Base-by-base conservation (phyloP, 2,113 vertebrate species). In the Dipodomys spectabilis region DNA sequence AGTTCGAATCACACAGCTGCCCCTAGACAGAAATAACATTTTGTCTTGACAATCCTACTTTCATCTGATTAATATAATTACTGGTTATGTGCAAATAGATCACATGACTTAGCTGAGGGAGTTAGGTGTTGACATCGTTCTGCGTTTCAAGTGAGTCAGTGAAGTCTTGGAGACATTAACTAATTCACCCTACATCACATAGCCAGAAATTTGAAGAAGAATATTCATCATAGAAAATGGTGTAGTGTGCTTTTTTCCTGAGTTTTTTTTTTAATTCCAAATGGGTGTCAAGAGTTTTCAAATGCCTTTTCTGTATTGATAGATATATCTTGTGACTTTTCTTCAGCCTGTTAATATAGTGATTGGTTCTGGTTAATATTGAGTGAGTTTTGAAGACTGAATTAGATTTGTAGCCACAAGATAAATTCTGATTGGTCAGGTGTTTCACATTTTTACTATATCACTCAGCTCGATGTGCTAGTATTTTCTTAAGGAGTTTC, bases 401-500 rank as follows among this genome's bases (percentile, higher is more conserved):
- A 45, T 65, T 60, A 60, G 64, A 57, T 23, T 25, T 71, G 13
- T 18, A 62, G 68, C 22, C 22, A 4, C 73, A 64, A 67, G 20
- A 49, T 82, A 64, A 73, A 82, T 39, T 64, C 53, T 35, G 22
- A 18, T 78, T 79, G 72, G 45, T n/a, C 45, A 78, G 35, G 27
- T 44, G 5, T 62, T 39, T 8, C 71, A 22, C n/a, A 20, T 25
- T 83, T 77, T 67, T 35, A 44, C 39, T n/a, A 44, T n/a, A 57
- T 23, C 89, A 68, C 62, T 83, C 16, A 75, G 72, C 86, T 92
- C 35, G 81, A 68, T 81, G 89, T 92, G 60, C 62, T 87, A 84
- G 39, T n/a, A 83, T 90, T 87, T 92, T 72, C 69, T 83, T 80
- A 93, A 89, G 67, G 25, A 57, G 28, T 80, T 92, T 73, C 49